Base-by-base conservation (phyloP, 2,888 invertebrate genomes). In the Glyphotaelius pellucidus region DNA sequence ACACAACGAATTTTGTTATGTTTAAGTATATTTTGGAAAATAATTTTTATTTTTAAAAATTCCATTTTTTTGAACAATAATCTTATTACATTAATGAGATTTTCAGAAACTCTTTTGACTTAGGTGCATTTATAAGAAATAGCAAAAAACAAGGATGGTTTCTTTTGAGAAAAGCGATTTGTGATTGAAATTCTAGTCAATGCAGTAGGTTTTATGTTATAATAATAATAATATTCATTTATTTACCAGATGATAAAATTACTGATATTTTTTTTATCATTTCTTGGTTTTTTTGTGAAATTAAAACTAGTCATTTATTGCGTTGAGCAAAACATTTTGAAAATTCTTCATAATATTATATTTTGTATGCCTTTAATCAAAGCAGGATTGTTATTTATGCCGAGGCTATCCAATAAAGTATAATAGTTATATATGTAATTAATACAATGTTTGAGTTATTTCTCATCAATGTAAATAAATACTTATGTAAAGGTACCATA, bases 61-160 rank as follows among this genome's bases (percentile, higher is more conserved):
- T 30, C 14, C 9, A 12, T 1, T 52, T 7, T 30, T 42, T 47
- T 86, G 3, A n/a, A 35, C 15, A 31, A 87, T 35, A 83, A 90
- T 90, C 90, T 90, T 90, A 90, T 90, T 90, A 90, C 80, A 90
- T 90, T 90, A 90, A 90, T 90, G 81, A 90, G 90, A 31, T 90
- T 89, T 80, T 89, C 88, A 52, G 14, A 38, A 25, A 85, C 42
- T 42, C 42, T 38, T 80, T 80, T 15, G 30, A 80, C 80, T 30
- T 80, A 14, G 4, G 31, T 80, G 80, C 30, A 80, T 31, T 80
- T 80, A 31, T 31, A 80, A 80, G 15, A 80, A 80, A 31, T 30
- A 80, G n/a, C 80, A 30, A 80, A 80, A 30, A 12, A 14, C 15
- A 80, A 31, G 4, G 11, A 80, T 31, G 12, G 15, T 19, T 31